Percentiles rank a stretch among this genome's conserved stretches.
Conservation (phyloP, 2,888 invertebrate species). For the Scaptomyza caliginosa region DNA sequence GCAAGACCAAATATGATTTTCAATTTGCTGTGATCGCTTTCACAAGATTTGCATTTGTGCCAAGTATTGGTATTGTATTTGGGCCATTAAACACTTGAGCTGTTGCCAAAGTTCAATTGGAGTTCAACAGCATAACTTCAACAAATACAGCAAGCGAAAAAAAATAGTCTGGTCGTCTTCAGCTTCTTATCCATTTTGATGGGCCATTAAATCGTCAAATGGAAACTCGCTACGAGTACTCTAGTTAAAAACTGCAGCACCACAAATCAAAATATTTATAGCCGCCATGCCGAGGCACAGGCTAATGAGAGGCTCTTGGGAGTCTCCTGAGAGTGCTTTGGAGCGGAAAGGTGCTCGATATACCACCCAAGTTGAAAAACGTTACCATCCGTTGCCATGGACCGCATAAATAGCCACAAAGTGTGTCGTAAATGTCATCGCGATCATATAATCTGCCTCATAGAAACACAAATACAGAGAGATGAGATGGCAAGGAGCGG, state of each 20-base stretch:
- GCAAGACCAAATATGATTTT: conserved; percentile 79
- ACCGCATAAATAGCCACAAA: conserved; percentile 79
- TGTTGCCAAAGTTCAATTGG: conserved; percentile 68
- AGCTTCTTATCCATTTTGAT: conserved; percentile 42
- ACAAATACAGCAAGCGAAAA: neutral
- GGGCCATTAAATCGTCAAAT: conserved; percentile 66
- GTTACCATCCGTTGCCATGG: conserved; percentile 46
- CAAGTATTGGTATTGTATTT: neutral
- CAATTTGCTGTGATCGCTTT: conserved; percentile 74
- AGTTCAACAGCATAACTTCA: conserved; percentile 36
- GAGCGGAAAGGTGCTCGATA: conserved; percentile 59
- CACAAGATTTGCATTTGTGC: conserved; percentile 70
- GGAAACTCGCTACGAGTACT: conserved; percentile 50
- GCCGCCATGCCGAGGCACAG: conserved; percentile 32
- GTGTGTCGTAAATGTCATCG: conserved; percentile 79
- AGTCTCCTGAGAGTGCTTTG: conserved; percentile 16
- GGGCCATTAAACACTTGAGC: conserved; percentile 70
- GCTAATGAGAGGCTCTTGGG: conserved; percentile 62
- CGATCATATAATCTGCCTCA: conserved; percentile 70
- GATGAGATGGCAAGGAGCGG: neutral
- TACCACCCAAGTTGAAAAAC: conserved; percentile 70
- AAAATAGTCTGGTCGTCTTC: neutral
- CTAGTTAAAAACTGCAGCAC: conserved; percentile 58
- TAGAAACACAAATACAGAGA: neutral
- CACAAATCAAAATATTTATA: conserved; percentile 76